Conservation (phyloP, 2,113 vertebrate genomes). For the Carassius gibelio region DNA sequence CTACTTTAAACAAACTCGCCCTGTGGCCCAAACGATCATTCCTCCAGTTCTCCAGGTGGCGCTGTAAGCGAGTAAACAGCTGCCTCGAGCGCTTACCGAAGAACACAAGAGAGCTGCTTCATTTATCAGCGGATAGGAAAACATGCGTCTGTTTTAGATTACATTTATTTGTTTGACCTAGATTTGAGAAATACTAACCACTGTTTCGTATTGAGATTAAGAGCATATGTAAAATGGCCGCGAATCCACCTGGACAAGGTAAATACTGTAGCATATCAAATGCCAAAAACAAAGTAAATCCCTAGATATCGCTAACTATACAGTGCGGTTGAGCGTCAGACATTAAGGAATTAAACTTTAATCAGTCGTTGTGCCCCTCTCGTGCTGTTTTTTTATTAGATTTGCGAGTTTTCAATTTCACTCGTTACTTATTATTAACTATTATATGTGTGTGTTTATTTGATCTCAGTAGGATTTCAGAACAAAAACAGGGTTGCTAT, state of each 20-base stretch:
- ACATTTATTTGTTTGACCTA: not conserved
- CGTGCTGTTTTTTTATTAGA: not conserved
- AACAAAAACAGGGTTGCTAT: constrained; percentile 95
- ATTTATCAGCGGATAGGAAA: not conserved
- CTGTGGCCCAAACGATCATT: not conserved
- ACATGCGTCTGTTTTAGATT: not conserved
- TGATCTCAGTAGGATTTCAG: constrained; percentile 80
- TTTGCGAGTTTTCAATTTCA: not conserved
- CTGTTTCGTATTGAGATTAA: not conserved
- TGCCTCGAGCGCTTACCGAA: not conserved
- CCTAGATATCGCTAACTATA: not conserved
- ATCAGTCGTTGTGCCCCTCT: not conserved
- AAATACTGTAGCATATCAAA: not conserved
- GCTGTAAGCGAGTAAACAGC: not conserved
- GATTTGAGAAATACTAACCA: not conserved
- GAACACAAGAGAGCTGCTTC: not conserved
- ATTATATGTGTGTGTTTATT: not conserved
- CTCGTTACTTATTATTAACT: not conserved
- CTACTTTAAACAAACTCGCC: no score
- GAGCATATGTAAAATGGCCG: constrained; percentile 35
- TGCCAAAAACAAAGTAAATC: not conserved
- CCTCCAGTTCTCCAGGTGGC: constrained; percentile 4
- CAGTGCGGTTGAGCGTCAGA: not conserved
- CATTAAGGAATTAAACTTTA: not conserved
- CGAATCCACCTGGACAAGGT: constrained; percentile 55